phyloP scores from a whole-genome alignment of 2,113 vertebrate species.

The Nerophis ophidion region DNA sequence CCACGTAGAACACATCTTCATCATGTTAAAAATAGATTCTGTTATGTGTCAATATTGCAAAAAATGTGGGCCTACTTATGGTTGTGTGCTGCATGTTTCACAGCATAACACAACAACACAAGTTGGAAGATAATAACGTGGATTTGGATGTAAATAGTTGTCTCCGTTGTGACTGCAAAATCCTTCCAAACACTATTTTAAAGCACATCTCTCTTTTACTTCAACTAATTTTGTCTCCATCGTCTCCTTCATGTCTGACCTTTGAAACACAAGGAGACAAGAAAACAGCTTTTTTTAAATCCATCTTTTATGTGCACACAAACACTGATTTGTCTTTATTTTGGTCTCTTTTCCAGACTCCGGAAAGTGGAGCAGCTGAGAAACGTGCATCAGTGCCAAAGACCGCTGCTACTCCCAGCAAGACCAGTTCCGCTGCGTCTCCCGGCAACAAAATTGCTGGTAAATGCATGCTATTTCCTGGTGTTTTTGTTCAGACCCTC shows the following conservation, averaged over 20 bases:
- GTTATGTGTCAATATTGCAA: too few relatives aligned
- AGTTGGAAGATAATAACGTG: too few relatives aligned
- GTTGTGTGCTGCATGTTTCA: too few relatives aligned
- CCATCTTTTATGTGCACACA: background rate
- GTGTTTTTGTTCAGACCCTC: too few relatives aligned
- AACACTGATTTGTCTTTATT: background rate
- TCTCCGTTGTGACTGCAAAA: too few relatives aligned
- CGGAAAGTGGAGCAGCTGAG: slow-evolving; percentile 53
- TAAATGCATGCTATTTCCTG: slow-evolving; percentile 7
- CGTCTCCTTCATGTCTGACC: background rate
- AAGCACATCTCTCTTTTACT: background rate
- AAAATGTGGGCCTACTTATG: too few relatives aligned
- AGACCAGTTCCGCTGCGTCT: slow-evolving; percentile 50
- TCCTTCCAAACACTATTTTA: too few relatives aligned
- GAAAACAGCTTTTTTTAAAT: too few relatives aligned
- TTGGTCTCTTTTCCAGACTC: slow-evolving; percentile 43
- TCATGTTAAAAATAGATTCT: too few relatives aligned
- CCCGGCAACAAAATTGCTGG: slow-evolving; percentile 55
- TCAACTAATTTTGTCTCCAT: background rate
- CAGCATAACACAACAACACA: too few relatives aligned
- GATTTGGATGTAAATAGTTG: too few relatives aligned
- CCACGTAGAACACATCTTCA: too few relatives aligned
- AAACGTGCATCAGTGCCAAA: slow-evolving; percentile 76
- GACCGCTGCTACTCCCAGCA: slow-evolving; percentile 60
- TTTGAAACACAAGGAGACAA: background rate